These are phyloP conservation scores for Amphipyra tragopoginis DNA, from an alignment of 2,888 invertebrate genomes.

Conservation along the genomic window DNA sequence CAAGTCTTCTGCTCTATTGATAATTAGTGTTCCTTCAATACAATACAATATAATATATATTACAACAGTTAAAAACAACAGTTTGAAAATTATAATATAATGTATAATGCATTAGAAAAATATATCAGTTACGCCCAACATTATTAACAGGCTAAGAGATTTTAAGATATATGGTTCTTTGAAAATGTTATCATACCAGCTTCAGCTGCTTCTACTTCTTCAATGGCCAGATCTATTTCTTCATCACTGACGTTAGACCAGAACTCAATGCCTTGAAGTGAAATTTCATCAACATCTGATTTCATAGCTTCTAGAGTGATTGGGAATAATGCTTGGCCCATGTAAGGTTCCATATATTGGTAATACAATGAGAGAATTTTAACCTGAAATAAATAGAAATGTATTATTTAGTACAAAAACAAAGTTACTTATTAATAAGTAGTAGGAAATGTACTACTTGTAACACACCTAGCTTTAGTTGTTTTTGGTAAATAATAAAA, in stretches of 20 bases:
- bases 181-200: constrained; percentile 83
- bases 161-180: background rate
- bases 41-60: too few species aligned
- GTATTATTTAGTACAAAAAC: background rate
- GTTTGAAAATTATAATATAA: too few species aligned
- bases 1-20: too few species aligned
- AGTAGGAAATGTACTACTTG: too few species aligned
- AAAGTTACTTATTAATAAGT: background rate
- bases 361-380: constrained; percentile 99
- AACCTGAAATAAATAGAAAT: constrained; percentile 74
- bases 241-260: constrained; percentile 99
- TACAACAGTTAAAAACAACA: too few species aligned
- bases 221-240: constrained; percentile 98
- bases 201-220: constrained; percentile 98
- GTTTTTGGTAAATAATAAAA: too few species aligned
- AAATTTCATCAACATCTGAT: constrained; percentile 98
- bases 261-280: constrained; percentile 99
- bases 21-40: too few species aligned
- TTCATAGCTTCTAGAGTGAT: constrained; percentile 99
- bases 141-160: background rate
- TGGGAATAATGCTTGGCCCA: constrained; percentile 99
- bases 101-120: too few species aligned
- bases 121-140: too few species aligned
- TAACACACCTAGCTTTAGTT: too few species aligned
- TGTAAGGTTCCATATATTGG: constrained; percentile 99